These are phyloP conservation scores for Furcifer pardalis DNA, from an alignment of 2,797 vertebrate species.

Conservation along the genomic window DNA sequence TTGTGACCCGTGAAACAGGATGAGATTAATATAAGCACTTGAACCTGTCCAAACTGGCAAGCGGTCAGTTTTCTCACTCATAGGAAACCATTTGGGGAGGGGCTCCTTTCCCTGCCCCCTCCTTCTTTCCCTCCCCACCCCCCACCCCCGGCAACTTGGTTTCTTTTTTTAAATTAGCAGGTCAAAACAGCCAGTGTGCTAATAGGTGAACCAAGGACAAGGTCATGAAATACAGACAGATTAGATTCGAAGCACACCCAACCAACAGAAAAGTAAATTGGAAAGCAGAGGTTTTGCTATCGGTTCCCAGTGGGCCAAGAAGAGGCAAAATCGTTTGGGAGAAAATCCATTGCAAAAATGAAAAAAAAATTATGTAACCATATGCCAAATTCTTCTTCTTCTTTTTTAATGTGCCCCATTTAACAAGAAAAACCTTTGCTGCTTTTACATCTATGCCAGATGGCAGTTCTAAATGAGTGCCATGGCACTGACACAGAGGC, in stretches of 20 bases:
- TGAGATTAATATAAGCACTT: slow-evolving; percentile 62
- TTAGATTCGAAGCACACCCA: slow-evolving; percentile 65
- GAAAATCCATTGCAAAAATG: background rate
- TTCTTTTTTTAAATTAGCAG: slow-evolving; percentile 64
- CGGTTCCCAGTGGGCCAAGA: background rate
- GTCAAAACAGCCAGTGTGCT: slow-evolving; percentile 55
- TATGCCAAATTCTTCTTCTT: background rate
- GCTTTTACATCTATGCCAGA: background rate
- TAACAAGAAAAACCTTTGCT: background rate
- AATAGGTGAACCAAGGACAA: slow-evolving; percentile 64
- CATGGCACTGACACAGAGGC: background rate
- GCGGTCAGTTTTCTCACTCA: slow-evolving; percentile 60
- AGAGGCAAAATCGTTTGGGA: background rate
- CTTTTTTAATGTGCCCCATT: no score
- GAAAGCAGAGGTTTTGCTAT: background rate
- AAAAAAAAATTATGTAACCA: background rate
- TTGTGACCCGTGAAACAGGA: slow-evolving; percentile 62
- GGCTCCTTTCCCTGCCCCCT: background rate
- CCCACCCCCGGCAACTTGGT: background rate
- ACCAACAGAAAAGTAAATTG: slow-evolving; percentile 56
- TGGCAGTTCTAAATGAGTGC: background rate
- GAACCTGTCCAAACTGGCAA: slow-evolving; percentile 66
- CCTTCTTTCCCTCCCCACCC: background rate
- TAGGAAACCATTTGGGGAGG: slow-evolving; percentile 62
- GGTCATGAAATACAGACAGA: slow-evolving; percentile 41